These are phyloP conservation scores for Eupsittula cactorum DNA, from an alignment of 2,113 vertebrate species.

Conservation along the genomic window DNA sequence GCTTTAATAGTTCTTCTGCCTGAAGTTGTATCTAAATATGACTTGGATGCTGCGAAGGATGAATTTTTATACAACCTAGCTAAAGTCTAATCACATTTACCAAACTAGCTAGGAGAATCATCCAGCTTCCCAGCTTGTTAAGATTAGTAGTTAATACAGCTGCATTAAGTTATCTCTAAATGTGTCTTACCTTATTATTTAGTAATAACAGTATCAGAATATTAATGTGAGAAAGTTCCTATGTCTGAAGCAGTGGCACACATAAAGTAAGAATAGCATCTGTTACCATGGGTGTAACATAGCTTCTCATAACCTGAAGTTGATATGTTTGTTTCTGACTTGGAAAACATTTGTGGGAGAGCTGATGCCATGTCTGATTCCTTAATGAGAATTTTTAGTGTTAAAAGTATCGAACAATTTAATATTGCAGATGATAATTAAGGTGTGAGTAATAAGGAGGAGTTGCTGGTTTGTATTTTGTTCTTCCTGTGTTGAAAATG, in stretches of 20 bases:
- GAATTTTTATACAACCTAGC: background rate
- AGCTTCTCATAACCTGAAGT: background rate
- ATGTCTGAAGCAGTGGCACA: background rate
- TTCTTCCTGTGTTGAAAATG: background rate
- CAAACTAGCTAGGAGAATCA: background rate
- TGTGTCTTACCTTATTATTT: background rate
- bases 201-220: background rate
- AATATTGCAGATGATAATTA: background rate
- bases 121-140: background rate
- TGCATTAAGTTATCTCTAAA: background rate
- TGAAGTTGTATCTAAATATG: background rate
- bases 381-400: background rate
- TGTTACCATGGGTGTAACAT: background rate
- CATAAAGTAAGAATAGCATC: background rate
- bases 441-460: background rate
- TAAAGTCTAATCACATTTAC: background rate
- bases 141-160: background rate
- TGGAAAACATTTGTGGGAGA: background rate
- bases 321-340: background rate
- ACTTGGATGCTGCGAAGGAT: background rate
- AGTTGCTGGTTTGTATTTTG: background rate
- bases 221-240: background rate
- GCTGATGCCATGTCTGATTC: background rate
- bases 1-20: background rate
- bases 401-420: background rate